These are phyloP conservation scores for Orycteropus afer DNA, from an alignment of 2,113 vertebrate genomes.

Conservation along the genomic window DNA sequence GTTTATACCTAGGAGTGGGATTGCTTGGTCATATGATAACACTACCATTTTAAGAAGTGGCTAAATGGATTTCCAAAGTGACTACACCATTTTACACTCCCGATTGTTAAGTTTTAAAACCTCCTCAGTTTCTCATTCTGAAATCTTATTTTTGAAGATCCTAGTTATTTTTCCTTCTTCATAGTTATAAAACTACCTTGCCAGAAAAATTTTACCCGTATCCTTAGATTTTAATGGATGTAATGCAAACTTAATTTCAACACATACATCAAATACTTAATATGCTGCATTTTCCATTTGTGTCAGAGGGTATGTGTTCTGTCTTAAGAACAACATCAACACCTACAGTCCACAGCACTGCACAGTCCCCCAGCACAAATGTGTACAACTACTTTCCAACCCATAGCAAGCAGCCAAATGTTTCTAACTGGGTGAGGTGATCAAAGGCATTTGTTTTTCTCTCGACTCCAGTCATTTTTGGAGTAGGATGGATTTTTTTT, in stretches of 20 bases:
- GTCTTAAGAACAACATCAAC: background rate
- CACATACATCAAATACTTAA: background rate
- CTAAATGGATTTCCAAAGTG: background rate
- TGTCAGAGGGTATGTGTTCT: background rate
- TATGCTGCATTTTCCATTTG: background rate
- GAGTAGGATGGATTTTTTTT: background rate
- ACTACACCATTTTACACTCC: background rate
- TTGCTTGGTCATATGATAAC: background rate
- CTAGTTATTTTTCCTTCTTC: background rate
- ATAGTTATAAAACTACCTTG: constrained; percentile 8
- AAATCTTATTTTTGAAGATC: constrained; percentile 28
- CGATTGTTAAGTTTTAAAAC: constrained; percentile 10
- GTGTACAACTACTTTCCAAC: background rate
- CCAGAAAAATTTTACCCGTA: background rate
- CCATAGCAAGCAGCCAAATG: background rate
- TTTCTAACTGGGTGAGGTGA: background rate
- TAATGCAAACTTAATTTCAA: background rate
- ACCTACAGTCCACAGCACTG: background rate
- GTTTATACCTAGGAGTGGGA: background rate
- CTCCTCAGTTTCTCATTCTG: background rate
- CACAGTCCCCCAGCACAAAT: background rate
- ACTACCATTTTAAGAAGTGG: background rate
- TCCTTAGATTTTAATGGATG: background rate
- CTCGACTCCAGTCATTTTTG: background rate
- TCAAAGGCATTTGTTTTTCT: background rate